Evolutionary conservation across 2,113 vertebrate species (phyloP).

Genomic region (Tyto alba): DNA sequence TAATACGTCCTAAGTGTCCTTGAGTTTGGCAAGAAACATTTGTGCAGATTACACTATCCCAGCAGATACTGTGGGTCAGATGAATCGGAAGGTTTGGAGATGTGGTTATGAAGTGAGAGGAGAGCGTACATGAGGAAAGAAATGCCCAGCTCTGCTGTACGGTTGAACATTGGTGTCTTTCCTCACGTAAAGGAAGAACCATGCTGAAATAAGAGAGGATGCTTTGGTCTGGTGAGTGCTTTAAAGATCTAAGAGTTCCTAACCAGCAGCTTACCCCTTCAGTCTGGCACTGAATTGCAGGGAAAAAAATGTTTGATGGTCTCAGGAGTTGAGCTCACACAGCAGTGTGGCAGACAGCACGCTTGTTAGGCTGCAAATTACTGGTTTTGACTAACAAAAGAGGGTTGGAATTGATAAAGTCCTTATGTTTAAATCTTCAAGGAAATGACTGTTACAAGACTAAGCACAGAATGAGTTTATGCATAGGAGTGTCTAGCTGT

Average conservation of each 20-base stretch:
- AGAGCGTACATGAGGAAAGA: neutral
- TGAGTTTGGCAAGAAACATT: too few relatives aligned
- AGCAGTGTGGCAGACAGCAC: neutral
- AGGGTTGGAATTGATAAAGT: neutral
- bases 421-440: neutral
- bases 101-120: neutral
- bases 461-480: neutral
- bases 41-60: too few relatives aligned
- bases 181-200: neutral
- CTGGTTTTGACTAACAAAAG: neutral
- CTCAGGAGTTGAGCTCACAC: accelerated
- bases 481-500: neutral
- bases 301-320: neutral
- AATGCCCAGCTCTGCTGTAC: neutral
- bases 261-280: neutral
- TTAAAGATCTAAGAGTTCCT: neutral
- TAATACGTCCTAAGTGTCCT: too few relatives aligned
- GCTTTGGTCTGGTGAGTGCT: neutral
- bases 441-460: neutral
- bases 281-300: neutral
- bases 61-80: accelerated
- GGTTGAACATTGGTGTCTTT: neutral
- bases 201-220: neutral
- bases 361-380: neutral
- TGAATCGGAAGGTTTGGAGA: neutral